Evolutionary conservation across 2,888 invertebrate genomes (phyloP).

Genomic region (Danaus chrysippus): DNA sequence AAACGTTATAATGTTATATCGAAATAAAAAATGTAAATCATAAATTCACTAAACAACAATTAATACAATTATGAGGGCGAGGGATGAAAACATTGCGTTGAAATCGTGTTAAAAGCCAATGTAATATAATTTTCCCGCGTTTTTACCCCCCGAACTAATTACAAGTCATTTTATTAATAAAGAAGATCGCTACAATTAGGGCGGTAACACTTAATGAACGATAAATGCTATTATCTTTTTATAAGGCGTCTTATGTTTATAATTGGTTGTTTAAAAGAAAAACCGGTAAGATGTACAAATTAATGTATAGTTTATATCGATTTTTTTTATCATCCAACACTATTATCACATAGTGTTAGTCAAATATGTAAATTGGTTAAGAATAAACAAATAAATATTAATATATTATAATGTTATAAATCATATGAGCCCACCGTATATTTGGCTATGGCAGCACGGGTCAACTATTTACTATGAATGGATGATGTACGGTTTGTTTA

Average conservation of each 20-base stretch:
- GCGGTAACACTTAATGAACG: conserved; percentile 45
- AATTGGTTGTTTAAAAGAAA: conserved; percentile 3
- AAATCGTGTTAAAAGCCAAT: conserved; percentile 63
- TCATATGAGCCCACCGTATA: conserved; percentile 72
- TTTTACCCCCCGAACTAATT: conserved; percentile 75
- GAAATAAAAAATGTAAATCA: conserved; percentile 42
- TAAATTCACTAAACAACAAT: conserved; percentile 63
- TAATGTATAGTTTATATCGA: too few species aligned
- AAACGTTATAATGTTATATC: too few species aligned
- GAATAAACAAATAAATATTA: conserved; percentile 19
- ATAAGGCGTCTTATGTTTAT: conserved; percentile 32
- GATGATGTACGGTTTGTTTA: conserved; percentile 80
- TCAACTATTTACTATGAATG: conserved; percentile 75
- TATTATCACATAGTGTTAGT: too few species aligned
- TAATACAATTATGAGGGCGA: conserved; percentile 69
- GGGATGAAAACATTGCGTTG: conserved; percentile 65
- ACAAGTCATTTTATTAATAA: conserved; percentile 73
- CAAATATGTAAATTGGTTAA: conserved; percentile 16
- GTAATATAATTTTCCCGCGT: conserved; percentile 71
- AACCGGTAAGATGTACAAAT: too few species aligned
- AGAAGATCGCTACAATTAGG: conserved; percentile 68
- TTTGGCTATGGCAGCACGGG: conserved; percentile 75
- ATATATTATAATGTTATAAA: conserved; percentile 52
- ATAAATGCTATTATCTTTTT: conserved; percentile 34
- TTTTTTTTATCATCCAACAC: too few species aligned